Evolutionary conservation across 2,797 vertebrate species (phyloP).

Genomic region (Mustela erminea): DNA sequence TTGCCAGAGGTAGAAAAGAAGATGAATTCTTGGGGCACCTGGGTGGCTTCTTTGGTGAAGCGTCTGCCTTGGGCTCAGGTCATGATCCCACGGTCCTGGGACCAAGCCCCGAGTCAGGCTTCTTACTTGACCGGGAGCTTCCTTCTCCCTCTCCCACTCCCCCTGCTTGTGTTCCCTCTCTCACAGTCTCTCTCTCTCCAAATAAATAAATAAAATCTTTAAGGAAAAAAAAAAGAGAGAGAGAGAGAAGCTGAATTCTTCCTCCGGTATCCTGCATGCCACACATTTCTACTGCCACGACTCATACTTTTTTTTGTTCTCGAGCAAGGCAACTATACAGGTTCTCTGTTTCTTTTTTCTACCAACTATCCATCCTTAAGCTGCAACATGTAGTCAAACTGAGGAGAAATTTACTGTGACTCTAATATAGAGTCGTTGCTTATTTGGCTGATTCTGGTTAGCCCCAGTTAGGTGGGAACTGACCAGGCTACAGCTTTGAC

Average conservation of each 20-base stretch:
- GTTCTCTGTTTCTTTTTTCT: neutral
- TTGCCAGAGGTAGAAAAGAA: neutral
- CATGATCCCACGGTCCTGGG: neutral
- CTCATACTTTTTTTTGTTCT: neutral
- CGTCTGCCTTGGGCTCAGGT: neutral
- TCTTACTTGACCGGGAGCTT: too few relatives aligned
- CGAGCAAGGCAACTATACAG: rapidly evolving
- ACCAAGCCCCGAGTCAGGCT: neutral
- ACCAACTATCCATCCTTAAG: neutral
- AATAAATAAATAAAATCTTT: too few relatives aligned
- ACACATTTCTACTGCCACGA: neutral
- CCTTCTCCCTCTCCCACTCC: too few relatives aligned
- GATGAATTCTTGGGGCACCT: neutral
- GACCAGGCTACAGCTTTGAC: neutral
- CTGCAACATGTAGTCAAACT: neutral
- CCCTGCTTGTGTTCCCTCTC: too few relatives aligned
- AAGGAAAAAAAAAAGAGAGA: too few relatives aligned
- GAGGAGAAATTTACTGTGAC: neutral
- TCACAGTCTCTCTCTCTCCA: too few relatives aligned
- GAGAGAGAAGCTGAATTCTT: neutral
- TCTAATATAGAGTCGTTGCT: neutral
- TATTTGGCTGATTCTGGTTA: neutral
- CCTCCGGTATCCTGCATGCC: neutral
- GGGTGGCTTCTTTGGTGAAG: neutral
- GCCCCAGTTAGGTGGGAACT: neutral